Evolutionary conservation across 2,888 invertebrate genomes (phyloP).

Genomic region (Diarsia dahlii): DNA sequence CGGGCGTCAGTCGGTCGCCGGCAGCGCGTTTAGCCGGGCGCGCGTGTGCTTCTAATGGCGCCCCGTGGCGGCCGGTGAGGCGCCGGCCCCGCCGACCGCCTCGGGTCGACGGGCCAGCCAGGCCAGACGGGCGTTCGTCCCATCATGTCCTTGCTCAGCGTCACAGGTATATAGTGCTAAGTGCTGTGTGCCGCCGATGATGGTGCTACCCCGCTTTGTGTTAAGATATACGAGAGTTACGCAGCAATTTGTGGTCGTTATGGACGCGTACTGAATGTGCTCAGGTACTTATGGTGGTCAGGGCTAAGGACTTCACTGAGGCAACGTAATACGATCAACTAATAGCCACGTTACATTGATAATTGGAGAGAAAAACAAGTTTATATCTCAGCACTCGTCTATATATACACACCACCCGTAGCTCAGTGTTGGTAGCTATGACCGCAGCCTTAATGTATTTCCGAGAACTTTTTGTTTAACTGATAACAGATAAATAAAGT

Average conservation of each 20-base stretch:
- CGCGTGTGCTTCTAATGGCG: constrained; percentile 87
- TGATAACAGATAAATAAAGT: constrained; percentile 74
- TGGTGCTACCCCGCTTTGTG: constrained; percentile 75
- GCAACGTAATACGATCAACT: constrained; percentile 23
- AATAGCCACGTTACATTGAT: constrained; percentile 55
- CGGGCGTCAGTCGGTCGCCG: constrained; percentile 84
- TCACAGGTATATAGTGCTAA: constrained; percentile 86
- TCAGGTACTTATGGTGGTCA: constrained; percentile 74
- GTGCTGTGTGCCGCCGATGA: constrained; percentile 72
- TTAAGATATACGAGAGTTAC: constrained; percentile 72
- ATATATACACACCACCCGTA: constrained; percentile 17
- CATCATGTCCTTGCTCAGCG: constrained; percentile 91
- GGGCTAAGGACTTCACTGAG: constrained; percentile 41
- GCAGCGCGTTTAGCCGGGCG: constrained; percentile 87
- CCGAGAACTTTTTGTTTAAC: constrained; percentile 64
- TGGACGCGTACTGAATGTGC: constrained; percentile 76
- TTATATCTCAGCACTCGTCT: constrained; percentile 35
- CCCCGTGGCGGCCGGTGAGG: constrained; percentile 90
- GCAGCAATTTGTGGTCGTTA: constrained; percentile 79
- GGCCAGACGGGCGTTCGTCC: constrained; percentile 82
- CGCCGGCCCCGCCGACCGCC: constrained; percentile 90
- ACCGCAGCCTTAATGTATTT: constrained; percentile 43
- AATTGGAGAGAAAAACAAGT: constrained; percentile 50
- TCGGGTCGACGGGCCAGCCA: constrained; percentile 90
- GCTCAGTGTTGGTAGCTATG: constrained; percentile 42